phyloP scores from a whole-genome alignment of 2,888 invertebrate genomes.

The Eulithis testata region DNA sequence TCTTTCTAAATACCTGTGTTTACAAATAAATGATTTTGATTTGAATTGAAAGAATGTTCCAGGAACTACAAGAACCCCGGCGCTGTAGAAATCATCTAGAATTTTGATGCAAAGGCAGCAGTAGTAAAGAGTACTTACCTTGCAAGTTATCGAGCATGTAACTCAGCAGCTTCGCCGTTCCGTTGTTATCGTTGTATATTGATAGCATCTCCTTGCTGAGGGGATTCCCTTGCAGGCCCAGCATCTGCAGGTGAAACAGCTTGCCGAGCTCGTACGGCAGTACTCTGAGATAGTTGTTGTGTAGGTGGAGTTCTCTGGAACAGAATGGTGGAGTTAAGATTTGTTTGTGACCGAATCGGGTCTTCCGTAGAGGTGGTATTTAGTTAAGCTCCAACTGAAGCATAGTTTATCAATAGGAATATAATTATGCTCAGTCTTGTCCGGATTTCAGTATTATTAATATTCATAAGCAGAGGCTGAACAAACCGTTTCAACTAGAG shows the following conservation, averaged over 20 bases:
- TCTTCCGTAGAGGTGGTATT: background rate
- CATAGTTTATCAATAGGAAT: too few relatives aligned
- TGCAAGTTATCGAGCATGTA: constrained; percentile 98
- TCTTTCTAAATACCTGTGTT: too few relatives aligned
- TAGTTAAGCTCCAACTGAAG: too few relatives aligned
- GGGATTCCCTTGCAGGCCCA: constrained; percentile 97
- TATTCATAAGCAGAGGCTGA: too few relatives aligned
- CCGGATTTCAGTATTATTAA: too few relatives aligned
- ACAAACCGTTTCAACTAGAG: too few relatives aligned
- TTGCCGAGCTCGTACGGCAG: constrained; percentile 99
- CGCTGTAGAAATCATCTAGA: too few relatives aligned
- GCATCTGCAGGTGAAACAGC: constrained; percentile 96
- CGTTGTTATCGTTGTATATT: constrained; percentile 96
- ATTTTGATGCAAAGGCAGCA: too few relatives aligned
- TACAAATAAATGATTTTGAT: too few relatives aligned
- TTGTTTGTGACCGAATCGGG: background rate
- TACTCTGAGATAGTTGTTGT: constrained; percentile 96
- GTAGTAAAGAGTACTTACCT: constrained; percentile 84
- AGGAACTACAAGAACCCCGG: too few relatives aligned
- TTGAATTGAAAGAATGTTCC: too few relatives aligned
- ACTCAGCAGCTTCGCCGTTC: constrained; percentile 96
- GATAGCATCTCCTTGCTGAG: constrained; percentile 96
- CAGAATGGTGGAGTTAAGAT: background rate
- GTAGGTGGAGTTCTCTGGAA: constrained; percentile 95
- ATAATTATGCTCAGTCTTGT: too few relatives aligned